These are phyloP conservation scores for Chymomyza amoena DNA, from an alignment of 2,888 invertebrate genomes.

Conservation along the genomic window DNA sequence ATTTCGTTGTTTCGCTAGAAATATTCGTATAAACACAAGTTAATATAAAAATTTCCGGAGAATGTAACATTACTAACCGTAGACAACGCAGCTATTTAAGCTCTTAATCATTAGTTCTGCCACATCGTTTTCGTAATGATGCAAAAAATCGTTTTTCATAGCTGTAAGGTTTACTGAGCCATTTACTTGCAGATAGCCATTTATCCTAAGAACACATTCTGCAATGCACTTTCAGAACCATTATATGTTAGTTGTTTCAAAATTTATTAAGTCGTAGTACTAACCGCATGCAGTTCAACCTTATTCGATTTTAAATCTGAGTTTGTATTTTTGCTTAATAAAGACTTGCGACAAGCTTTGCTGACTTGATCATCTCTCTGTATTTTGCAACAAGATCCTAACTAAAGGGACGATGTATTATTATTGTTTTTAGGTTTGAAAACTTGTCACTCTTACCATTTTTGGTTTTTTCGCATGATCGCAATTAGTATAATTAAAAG, in stretches of 20 bases:
- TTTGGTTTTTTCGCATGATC: slow-evolving; percentile 47
- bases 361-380: slow-evolving; percentile 36
- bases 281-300: slow-evolving; percentile 48
- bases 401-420: slow-evolving; percentile 2
- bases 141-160: slow-evolving; percentile 36
- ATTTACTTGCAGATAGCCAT: slow-evolving; percentile 39
- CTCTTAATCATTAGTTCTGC: slow-evolving; percentile 32
- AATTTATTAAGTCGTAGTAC: neutral
- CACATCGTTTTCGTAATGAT: slow-evolving; percentile 37
- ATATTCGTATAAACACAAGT: neutral
- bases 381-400: slow-evolving; percentile 49
- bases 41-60: neutral
- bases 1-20: slow-evolving; percentile 38
- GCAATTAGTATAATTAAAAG: slow-evolving; percentile 34
- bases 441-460: slow-evolving; percentile 27
- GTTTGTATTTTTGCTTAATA: slow-evolving; percentile 23
- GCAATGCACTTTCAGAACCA: slow-evolving; percentile 45
- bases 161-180: slow-evolving; percentile 39
- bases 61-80: slow-evolving; percentile 19
- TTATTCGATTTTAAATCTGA: slow-evolving; percentile 40
- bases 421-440: neutral
- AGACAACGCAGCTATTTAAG: slow-evolving; percentile 30
- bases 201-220: slow-evolving; percentile 50
- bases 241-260: neutral
- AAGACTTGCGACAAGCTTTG: slow-evolving; percentile 42